Conservation (phyloP, 2,113 vertebrate species). For the Ptilonorhynchus violaceus region DNA sequence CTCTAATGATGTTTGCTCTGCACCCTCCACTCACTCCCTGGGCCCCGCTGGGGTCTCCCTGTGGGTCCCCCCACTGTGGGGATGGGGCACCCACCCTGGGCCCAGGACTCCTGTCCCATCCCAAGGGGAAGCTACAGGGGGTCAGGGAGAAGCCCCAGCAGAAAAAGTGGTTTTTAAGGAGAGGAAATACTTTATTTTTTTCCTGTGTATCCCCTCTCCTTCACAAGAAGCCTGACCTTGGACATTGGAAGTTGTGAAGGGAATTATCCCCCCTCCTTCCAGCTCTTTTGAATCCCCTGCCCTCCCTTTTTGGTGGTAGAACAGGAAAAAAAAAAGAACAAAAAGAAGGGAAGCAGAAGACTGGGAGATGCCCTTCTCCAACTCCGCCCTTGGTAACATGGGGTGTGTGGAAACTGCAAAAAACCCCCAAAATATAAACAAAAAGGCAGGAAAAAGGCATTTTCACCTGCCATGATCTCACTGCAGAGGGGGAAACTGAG, state of each 20-base stretch:
- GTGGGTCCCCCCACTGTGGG: neutral
- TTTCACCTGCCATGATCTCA: neutral
- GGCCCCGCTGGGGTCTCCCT: neutral
- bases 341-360: neutral
- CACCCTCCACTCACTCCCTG: neutral
- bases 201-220: neutral
- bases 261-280: neutral
- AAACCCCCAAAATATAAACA: accelerated
- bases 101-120: neutral
- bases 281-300: neutral
- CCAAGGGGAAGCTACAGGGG: accelerated
- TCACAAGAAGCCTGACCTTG: neutral
- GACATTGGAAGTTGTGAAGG: neutral
- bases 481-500: neutral
- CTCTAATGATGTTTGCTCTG: slow-evolving; percentile 69
- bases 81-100: neutral
- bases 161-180: neutral
- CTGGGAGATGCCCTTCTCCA: neutral
- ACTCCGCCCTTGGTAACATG: accelerated
- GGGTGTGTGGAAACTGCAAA: accelerated
- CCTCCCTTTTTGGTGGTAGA: neutral
- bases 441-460: neutral
- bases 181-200: neutral
- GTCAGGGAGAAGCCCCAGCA: neutral
- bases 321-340: neutral